These are phyloP conservation scores for Ariopsis seemanni DNA, from an alignment of 2,113 vertebrate genomes.

Conservation along the genomic window DNA sequence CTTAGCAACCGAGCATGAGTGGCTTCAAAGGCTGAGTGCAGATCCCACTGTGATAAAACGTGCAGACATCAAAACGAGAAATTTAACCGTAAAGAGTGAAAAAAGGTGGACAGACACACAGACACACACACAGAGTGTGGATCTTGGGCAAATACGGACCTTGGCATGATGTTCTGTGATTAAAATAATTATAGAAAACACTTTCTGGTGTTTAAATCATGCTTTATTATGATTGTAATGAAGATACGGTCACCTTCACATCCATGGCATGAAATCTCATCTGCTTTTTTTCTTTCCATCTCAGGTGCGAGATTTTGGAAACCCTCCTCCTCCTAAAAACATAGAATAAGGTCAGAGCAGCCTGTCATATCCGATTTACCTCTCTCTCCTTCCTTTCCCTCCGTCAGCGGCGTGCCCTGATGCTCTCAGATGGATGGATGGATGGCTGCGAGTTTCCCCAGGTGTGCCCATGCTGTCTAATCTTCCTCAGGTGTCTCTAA, in stretches of 20 bases:
- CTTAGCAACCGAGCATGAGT: not conserved
- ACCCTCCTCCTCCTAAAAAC: not conserved
- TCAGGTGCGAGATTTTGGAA: not conserved
- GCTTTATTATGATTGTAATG: not conserved
- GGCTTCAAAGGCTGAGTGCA: not conserved
- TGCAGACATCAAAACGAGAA: slow-evolving; percentile 5
- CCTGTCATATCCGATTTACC: slow-evolving; percentile 10
- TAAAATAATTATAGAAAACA: not conserved
- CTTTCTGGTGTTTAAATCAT: not conserved
- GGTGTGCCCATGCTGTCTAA: slow-evolving; percentile 62
- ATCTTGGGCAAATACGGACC: too few relatives aligned
- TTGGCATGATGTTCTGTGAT: not conserved
- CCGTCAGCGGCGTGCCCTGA: not conserved
- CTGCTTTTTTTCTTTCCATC: not conserved
- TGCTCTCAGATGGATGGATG: slow-evolving; percentile 55
- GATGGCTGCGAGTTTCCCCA: slow-evolving; percentile 50
- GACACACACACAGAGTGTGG: not conserved
- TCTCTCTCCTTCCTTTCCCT: slow-evolving; percentile 4
- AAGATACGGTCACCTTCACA: not conserved
- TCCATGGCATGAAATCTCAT: not conserved
- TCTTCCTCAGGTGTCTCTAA: slow-evolving; percentile 71
- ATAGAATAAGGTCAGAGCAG: not conserved
- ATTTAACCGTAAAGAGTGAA: not conserved
- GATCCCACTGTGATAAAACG: slow-evolving; percentile 4
- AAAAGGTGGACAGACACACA: not conserved